Evolutionary conservation across 1,140 invertebrate species (phyloP).

Genomic region (Hypothenemus hampei): DNA sequence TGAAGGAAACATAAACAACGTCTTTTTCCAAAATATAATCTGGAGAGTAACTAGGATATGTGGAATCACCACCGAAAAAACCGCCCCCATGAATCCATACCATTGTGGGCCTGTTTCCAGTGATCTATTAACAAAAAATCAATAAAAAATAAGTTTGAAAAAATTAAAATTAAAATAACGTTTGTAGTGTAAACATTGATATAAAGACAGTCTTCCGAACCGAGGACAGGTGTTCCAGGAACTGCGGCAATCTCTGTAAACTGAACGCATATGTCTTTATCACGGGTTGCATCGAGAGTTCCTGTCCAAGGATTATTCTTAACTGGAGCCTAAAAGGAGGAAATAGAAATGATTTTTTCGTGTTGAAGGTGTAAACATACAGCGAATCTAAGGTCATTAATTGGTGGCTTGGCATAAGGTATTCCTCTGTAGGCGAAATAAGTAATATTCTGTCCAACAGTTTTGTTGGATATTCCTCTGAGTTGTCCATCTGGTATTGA

Average conservation of each 20-base stretch:
- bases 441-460: neutral
- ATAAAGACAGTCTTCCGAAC: conserved; percentile 11
- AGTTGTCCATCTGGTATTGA: neutral
- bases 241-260: neutral
- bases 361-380: no score
- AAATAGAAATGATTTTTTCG: no score
- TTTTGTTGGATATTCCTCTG: neutral
- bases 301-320: conserved; percentile 13
- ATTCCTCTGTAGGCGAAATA: conserved; percentile 2
- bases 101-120: conserved; percentile 31
- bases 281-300: conserved; percentile 6
- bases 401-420: conserved; percentile 3
- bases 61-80: conserved; percentile 33
- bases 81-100: conserved; percentile 42
- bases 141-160: neutral
- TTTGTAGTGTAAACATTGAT: conserved; percentile 12
- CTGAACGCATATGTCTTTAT: conserved; percentile 6
- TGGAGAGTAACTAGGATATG: conserved; percentile 34
- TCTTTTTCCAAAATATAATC: conserved; percentile 48
- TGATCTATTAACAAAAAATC: conserved; percentile 1
- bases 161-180: neutral
- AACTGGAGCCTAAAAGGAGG: conserved; percentile 9
- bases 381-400: neutral
- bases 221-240: neutral
- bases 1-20: conserved; percentile 52